Evolutionary conservation across 1,140 invertebrate genomes (phyloP).

Genomic region (Sycophaga agraensis): DNA sequence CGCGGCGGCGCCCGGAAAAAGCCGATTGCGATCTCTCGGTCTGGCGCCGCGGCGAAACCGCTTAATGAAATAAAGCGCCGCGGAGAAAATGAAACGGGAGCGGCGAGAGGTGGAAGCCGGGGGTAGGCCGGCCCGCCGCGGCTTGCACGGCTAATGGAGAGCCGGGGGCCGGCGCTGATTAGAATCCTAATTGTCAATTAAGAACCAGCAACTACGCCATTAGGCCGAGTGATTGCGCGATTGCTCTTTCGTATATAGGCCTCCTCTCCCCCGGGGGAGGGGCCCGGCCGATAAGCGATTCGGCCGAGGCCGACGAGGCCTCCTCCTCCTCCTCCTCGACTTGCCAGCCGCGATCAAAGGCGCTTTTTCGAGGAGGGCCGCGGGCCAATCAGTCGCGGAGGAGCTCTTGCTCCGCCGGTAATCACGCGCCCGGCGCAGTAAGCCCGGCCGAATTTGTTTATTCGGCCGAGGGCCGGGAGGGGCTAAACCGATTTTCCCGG

Average conservation of each 20-base stretch:
- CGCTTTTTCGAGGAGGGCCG: background rate
- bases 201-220: slow-evolving; percentile 35
- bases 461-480: too few relatives aligned
- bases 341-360: slow-evolving; percentile 17
- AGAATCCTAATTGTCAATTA: slow-evolving; percentile 43
- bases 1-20: background rate
- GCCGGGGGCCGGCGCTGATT: slow-evolving; percentile 32
- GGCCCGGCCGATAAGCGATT: slow-evolving; percentile 13
- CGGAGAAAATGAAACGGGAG: background rate
- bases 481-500: too few relatives aligned
- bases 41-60: background rate
- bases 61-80: slow-evolving; percentile 1
- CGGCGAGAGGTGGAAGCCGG: background rate
- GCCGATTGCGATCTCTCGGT: too few relatives aligned
- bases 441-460: too few relatives aligned
- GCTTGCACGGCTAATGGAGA: too few relatives aligned
- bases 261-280: too few relatives aligned
- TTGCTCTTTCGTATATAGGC: slow-evolving; percentile 19
- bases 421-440: too few relatives aligned
- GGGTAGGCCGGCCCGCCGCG: background rate
- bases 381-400: too few relatives aligned
- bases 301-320: background rate
- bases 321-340: too few relatives aligned
- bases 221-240: slow-evolving; percentile 24
- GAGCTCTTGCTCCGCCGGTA: too few relatives aligned